A percentile compares a stretch with the other conserved stretches of the same genome.
phyloP scores from a whole-genome alignment of 1,140 invertebrate species.

The Plutomurus gul region DNA sequence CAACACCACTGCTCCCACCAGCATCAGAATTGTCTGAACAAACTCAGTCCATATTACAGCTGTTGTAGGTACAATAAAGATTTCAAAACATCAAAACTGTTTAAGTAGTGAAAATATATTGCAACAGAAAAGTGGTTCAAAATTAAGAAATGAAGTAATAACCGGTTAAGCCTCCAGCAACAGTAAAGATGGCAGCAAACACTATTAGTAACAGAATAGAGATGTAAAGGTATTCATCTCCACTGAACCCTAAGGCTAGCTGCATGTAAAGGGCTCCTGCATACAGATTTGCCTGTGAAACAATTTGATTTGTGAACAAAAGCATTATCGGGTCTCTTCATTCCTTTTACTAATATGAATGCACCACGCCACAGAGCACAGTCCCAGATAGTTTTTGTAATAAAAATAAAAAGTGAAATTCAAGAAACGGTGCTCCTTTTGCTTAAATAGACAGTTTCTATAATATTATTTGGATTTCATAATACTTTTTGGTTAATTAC shows the following conservation, averaged over 20 bases:
- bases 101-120: neutral
- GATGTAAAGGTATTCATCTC: constrained; percentile 58
- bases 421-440: no score
- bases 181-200: constrained; percentile 62
- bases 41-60: constrained; percentile 67
- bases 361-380: no score
- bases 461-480: no score
- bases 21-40: constrained; percentile 65
- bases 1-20: constrained; percentile 62
- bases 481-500: no score
- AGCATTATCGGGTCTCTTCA: neutral
- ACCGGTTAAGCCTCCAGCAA: constrained; percentile 60
- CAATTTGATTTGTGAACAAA: neutral
- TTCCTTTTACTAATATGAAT: neutral
- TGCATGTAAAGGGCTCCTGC: constrained; percentile 65
- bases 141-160: constrained; percentile 46
- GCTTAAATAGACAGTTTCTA: no score
- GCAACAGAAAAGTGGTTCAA: neutral
- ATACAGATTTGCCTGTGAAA: constrained; percentile 61
- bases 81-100: neutral
- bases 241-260: constrained; percentile 57
- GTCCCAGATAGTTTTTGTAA: no score
- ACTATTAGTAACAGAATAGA: constrained; percentile 60
- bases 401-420: no score
- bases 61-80: neutral